Base-by-base conservation (phyloP, 1,140 invertebrate species). In the Tribolium castaneum region DNA sequence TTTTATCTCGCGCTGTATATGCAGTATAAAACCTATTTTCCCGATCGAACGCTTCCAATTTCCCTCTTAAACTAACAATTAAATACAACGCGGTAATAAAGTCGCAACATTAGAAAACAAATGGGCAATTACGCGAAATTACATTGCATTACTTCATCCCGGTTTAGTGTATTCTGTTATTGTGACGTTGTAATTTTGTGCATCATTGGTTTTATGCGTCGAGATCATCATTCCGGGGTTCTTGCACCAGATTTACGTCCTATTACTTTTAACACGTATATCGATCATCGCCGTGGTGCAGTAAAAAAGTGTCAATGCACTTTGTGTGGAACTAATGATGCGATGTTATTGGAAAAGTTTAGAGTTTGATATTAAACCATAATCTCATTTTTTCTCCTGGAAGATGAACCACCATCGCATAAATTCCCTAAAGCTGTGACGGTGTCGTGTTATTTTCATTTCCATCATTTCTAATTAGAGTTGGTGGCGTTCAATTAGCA, bases 161-260 rank as follows among this genome's bases (percentile, higher is more conserved):
- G 49, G 22, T 52, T 56, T 77, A 71, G 76, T 77, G 76, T 52
- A 77, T 77, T 77, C 66, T 72, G 54, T 45, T 77, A 77, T 77
- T 77, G 76, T 77, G 56, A 77, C 71, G 66, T 62, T 71, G 76
- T 77, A 77, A 72, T 77, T 77, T 72, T 72, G 76, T 71, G 76
- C 70, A 77, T 77, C 76, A 77, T 70, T 77, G 70, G 34, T 77
- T 77, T 77, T 77, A 77, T 72, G 66, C 45, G 66, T 59, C 50
- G 56, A 62, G 56, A 25, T 25, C 56, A 62, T 62, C 56, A 25
- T 62, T 62, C 56, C 25, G 39, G 39, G 70, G 45, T 72, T 34
- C 70, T 72, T 51, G 16, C 51, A 51, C 51, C 35, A 71, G 35
- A 72, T 30, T 72, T 72, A 72, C 70, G 25, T 72, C 51, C 39